Conservation (phyloP, 2,113 vertebrate genomes). For the Chiloscyllium plagiosum region DNA sequence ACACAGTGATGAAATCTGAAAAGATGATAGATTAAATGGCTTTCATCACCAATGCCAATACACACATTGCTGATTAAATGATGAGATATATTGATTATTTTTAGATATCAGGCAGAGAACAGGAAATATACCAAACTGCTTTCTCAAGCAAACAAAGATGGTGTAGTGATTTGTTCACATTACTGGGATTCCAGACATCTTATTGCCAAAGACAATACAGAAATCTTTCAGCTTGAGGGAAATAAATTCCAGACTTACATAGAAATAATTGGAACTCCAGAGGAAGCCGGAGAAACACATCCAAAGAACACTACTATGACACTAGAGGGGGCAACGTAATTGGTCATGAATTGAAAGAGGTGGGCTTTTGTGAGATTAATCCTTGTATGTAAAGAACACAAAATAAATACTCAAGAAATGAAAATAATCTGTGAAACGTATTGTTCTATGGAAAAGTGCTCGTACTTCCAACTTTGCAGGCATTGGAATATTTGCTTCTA, state of each 20-base stretch:
- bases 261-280: too few relatives aligned
- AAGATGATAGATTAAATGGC: not conserved
- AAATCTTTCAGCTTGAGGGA: not conserved
- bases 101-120: conserved; percentile 5
- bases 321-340: conserved; percentile 21
- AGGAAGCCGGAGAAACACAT: too few relatives aligned
- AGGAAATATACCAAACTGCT: not conserved
- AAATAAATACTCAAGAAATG: not conserved
- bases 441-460: not conserved
- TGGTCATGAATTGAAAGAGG: not conserved
- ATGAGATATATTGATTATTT: not conserved
- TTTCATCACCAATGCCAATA: conserved; percentile 13
- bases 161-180: not conserved
- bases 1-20: conserved; percentile 27
- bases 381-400: not conserved
- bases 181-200: not conserved
- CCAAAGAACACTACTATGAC: not conserved
- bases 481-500: not conserved
- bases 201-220: not conserved
- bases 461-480: not conserved
- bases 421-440: not conserved
- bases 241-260: not conserved
- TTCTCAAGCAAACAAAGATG: not conserved
- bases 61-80: conserved; percentile 3
- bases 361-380: not conserved